Evolutionary conservation across 2,113 vertebrate species (phyloP).

Genomic region (Microtus ochrogaster): DNA sequence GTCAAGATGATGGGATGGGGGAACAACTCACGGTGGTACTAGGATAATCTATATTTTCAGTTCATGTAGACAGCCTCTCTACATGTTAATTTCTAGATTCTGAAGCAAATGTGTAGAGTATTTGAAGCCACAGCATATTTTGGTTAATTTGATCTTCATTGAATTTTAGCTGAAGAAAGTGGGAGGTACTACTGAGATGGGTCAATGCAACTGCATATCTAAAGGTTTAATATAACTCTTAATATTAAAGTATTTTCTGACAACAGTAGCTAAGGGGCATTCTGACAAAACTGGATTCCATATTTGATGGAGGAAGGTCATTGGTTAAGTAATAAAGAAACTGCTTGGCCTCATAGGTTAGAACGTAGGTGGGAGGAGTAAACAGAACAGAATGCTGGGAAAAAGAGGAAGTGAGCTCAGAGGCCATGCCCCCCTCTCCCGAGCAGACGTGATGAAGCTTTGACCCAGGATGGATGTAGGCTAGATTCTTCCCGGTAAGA

Average conservation of each 20-base stretch:
- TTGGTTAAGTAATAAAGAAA: too few relatives aligned
- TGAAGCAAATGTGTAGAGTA: not conserved
- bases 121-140: not conserved
- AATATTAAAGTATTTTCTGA: conserved; percentile 60
- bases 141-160: conserved; percentile 33
- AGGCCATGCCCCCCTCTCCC: too few relatives aligned
- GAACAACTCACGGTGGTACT: fast-evolving
- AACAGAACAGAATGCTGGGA: too few relatives aligned
- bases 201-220: conserved; percentile 55
- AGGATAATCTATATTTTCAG: not conserved
- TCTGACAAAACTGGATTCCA: not conserved
- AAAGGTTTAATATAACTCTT: conserved; percentile 12
- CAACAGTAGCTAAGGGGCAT: not conserved
- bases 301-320: not conserved
- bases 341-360: too few relatives aligned
- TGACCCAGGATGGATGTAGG: too few relatives aligned
- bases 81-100: conserved; percentile 21
- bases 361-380: too few relatives aligned
- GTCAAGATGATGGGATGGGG: not conserved
- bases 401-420: too few relatives aligned
- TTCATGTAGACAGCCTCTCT: not conserved
- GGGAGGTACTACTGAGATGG: not conserved
- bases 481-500: too few relatives aligned
- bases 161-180: conserved; percentile 52
- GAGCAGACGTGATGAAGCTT: too few relatives aligned